These are phyloP conservation scores for Tribolium madens DNA, from an alignment of 1,140 invertebrate genomes.

Conservation along the genomic window DNA sequence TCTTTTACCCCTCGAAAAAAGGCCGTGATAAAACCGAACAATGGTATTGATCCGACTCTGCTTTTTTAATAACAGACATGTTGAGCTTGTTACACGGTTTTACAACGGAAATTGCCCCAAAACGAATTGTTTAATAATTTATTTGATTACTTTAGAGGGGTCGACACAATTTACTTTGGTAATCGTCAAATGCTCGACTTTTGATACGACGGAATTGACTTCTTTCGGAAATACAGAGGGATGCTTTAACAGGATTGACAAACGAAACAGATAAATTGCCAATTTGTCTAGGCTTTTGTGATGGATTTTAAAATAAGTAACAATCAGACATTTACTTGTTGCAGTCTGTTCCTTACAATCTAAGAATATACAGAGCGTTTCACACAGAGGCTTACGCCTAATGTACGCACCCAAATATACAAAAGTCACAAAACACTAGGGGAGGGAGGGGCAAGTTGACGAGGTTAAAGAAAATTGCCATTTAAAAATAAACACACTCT, in stretches of 20 bases:
- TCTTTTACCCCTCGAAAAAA: constrained; percentile 2
- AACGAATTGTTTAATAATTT: not conserved
- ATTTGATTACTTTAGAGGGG: not conserved
- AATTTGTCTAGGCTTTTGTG: not conserved
- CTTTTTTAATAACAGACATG: not conserved
- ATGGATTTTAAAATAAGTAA: not conserved
- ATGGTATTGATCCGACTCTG: constrained; percentile 8
- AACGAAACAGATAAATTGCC: not conserved
- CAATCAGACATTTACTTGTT: not conserved
- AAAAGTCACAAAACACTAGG: too few species aligned
- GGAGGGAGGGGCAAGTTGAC: too few species aligned
- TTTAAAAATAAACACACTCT: too few species aligned
- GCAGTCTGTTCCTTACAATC: too few species aligned
- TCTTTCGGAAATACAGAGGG: not conserved
- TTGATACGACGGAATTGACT: not conserved
- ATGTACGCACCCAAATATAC: too few species aligned
- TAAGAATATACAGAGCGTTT: too few species aligned
- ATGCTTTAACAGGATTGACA: not conserved
- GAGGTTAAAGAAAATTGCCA: too few species aligned
- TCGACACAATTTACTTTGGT: not conserved
- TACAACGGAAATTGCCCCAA: not conserved
- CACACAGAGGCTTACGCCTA: too few species aligned
- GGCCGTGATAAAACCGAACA: not conserved
- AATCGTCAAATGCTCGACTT: not conserved
- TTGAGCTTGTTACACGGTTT: not conserved